These are phyloP conservation scores for Coleophora deauratella DNA, from an alignment of 2,888 invertebrate genomes.

Conservation along the genomic window DNA sequence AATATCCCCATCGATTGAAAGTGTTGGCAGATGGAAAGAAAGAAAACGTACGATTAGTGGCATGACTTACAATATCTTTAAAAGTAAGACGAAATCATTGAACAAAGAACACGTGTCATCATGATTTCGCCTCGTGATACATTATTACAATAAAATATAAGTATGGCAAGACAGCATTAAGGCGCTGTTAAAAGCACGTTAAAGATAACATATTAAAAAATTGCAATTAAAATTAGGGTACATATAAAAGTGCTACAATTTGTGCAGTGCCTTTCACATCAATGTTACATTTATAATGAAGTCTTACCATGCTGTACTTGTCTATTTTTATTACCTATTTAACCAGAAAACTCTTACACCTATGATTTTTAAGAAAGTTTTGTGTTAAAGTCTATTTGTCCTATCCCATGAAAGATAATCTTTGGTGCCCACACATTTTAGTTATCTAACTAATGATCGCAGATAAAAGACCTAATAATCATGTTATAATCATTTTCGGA, in stretches of 20 bases:
- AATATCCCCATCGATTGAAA: constrained; percentile 66
- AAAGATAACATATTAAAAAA: not conserved
- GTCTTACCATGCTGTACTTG: constrained; percentile 44
- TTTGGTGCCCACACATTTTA: too few relatives aligned
- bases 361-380: too few relatives aligned
- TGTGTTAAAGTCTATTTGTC: too few relatives aligned
- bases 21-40: constrained; percentile 66
- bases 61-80: not conserved
- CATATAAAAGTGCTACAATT: constrained; percentile 17
- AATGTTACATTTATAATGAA: constrained; percentile 32
- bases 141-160: not conserved
- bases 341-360: too few relatives aligned
- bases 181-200: not conserved
- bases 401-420: too few relatives aligned
- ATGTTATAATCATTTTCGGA: too few relatives aligned
- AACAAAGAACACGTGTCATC: not conserved
- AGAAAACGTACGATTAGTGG: constrained; percentile 61
- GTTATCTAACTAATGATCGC: too few relatives aligned
- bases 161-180: constrained; percentile 51
- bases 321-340: too few relatives aligned
- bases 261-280: not conserved
- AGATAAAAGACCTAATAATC: too few relatives aligned
- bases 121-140: constrained; percentile 1
- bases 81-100: too few relatives aligned
- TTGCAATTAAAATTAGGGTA: not conserved